These are phyloP conservation scores for Otus sunia DNA, from an alignment of 2,113 vertebrate species.

Conservation along the genomic window DNA sequence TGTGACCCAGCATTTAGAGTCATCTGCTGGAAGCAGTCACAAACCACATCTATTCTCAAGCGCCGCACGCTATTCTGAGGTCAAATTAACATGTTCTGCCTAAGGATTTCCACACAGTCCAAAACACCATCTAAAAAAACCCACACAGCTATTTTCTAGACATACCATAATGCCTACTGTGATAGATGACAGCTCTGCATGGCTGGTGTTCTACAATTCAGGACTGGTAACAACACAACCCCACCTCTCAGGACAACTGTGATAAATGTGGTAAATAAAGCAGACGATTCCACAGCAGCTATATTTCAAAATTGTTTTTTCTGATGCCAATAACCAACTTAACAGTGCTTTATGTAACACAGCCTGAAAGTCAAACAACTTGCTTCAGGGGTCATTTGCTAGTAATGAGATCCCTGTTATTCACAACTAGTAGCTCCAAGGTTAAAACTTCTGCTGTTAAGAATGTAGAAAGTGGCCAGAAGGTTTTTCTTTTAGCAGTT, in stretches of 20 bases:
- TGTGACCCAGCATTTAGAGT: accelerated
- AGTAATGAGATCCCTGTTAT: neutral
- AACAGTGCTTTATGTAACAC: neutral
- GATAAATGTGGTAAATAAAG: neutral
- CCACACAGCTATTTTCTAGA: too few species aligned
- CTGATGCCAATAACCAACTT: neutral
- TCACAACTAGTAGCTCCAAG: neutral
- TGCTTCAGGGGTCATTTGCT: neutral
- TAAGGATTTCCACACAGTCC: neutral
- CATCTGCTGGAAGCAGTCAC: neutral
- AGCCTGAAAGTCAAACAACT: neutral
- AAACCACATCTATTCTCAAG: neutral
- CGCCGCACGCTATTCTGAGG: neutral
- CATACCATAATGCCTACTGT: neutral
- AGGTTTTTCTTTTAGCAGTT: neutral
- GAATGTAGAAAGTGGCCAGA: accelerated
- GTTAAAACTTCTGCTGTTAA: neutral
- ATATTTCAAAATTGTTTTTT: neutral
- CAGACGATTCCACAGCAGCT: neutral
- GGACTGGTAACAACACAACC: neutral
- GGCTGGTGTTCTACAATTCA: neutral
- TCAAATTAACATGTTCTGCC: neutral
- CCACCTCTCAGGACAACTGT: neutral
- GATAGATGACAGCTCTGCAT: neutral
- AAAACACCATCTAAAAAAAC: neutral